Evolutionary conservation across 2,888 invertebrate genomes (phyloP), one percentile per base, ranked within the genome.

Genomic region (Acanthoscelides obtectus): DNA sequence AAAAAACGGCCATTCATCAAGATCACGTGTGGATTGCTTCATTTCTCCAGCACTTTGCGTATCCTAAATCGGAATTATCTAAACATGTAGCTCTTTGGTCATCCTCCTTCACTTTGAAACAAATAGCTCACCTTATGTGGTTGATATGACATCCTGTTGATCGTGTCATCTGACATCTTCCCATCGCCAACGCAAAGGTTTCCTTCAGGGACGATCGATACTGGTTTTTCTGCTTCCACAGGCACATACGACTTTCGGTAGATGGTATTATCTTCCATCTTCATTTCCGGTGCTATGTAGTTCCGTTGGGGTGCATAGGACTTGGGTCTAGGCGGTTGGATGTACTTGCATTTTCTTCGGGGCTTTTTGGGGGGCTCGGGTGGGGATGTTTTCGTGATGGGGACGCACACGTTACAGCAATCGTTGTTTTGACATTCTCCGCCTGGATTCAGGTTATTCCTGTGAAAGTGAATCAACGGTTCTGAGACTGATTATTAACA

Each of bases 211-310:
- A 77, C 75, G 27, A 87, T 77, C 6, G 84, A 81, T 2, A 79
- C 79, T 0, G 81, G 80, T 73, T 79, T 81, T 3, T 81, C 81
- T 0, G 77, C 78, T 64, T 81, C 90, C 45, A 86, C 85, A 2
- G 89, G 90, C 21, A 90, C 83, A 78, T 89, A 92, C 0, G 91
- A 91, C 77, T 90, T 86, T 72, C 89, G 89, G 82, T 92, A 92
- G 0, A 92, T 89, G 20, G 92, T 92, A 75, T 88, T 87, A 68
- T 84, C 84, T 73, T 90, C 90, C 79, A 92, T 87, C 0, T 87
- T 88, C 0, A 88, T 87, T 0, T 86, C 85, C 0, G 92, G 91
- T 68, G 88, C 88, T 80, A 87, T 82, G 80, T 90, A 91, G 77
- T 86, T 87, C 0, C 88, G 84, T 0, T 87, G 84, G 0, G 90